These are phyloP conservation scores for Microctenopoma stevenorrisi DNA, from an alignment of 2,797 vertebrate genomes.

Conservation along the genomic window DNA sequence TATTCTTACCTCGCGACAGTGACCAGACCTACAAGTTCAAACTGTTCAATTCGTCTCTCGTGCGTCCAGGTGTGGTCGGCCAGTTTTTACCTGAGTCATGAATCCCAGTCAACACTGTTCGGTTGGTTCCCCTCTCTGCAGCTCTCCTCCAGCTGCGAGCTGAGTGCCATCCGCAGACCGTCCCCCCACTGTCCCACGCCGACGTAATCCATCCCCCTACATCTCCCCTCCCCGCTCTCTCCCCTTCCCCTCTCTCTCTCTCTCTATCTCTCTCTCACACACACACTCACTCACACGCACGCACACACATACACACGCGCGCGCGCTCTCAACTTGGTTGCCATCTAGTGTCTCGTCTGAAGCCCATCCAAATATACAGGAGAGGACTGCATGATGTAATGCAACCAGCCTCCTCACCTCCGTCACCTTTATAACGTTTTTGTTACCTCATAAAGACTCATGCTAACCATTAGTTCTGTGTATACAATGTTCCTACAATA, in stretches of 20 bases:
- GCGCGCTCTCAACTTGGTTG: constrained; percentile 78
- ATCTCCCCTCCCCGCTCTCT: constrained; percentile 31
- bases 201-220: constrained; percentile 68
- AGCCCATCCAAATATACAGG: constrained; percentile 49
- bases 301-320: constrained; percentile 13
- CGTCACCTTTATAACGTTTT: no score
- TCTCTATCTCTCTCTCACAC: constrained; percentile 14
- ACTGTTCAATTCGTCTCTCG: constrained; percentile 14
- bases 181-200: constrained; percentile 74
- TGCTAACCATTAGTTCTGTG: background rate
- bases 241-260: constrained; percentile 11
- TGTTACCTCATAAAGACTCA: background rate
- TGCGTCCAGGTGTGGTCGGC: constrained; percentile 40
- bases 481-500: no score
- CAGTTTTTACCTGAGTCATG: constrained; percentile 37
- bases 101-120: constrained; percentile 24
- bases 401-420: constrained; percentile 40
- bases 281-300: background rate
- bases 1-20: constrained; percentile 26
- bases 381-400: constrained; percentile 74
- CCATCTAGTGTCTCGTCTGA: constrained; percentile 84
- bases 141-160: constrained; percentile 79
- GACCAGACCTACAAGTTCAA: constrained; percentile 42
- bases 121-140: constrained; percentile 55
- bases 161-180: constrained; percentile 66